Percentiles rank a stretch among this genome's conserved stretches.
Conservation (phyloP, 2,113 vertebrate genomes). For the Galbula dea region DNA sequence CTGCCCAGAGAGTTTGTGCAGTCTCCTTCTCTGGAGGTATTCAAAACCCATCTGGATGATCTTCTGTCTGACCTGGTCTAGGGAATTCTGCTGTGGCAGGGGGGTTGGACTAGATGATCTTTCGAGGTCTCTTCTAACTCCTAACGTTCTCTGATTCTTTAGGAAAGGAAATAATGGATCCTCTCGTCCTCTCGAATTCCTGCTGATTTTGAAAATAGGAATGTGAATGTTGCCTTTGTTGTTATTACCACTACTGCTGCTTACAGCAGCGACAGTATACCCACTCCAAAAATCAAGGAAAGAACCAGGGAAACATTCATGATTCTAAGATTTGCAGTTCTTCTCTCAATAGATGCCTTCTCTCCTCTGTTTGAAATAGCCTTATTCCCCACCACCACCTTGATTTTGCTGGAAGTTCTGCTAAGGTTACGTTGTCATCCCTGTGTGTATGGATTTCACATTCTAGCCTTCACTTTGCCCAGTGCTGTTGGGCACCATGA, state of each 20-base stretch:
- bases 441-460: neutral
- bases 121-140: too few species aligned
- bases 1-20: too few species aligned
- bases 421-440: neutral
- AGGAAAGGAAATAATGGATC: too few species aligned
- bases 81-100: too few species aligned
- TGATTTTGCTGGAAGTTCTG: neutral
- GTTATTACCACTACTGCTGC: neutral
- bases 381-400: neutral
- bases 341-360: neutral
- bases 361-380: neutral
- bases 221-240: fast-evolving
- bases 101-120: too few species aligned
- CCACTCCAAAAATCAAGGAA: neutral
- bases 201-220: neutral
- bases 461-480: neutral
- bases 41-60: too few species aligned
- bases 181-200: neutral
- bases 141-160: too few species aligned
- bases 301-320: neutral
- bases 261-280: neutral
- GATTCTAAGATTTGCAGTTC: neutral
- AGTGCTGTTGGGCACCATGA: neutral
- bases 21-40: too few species aligned
- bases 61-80: too few species aligned